These are phyloP conservation scores for Acipenser transmontanus DNA, from an alignment of 2,797 vertebrate genomes.

Conservation along the genomic window DNA sequence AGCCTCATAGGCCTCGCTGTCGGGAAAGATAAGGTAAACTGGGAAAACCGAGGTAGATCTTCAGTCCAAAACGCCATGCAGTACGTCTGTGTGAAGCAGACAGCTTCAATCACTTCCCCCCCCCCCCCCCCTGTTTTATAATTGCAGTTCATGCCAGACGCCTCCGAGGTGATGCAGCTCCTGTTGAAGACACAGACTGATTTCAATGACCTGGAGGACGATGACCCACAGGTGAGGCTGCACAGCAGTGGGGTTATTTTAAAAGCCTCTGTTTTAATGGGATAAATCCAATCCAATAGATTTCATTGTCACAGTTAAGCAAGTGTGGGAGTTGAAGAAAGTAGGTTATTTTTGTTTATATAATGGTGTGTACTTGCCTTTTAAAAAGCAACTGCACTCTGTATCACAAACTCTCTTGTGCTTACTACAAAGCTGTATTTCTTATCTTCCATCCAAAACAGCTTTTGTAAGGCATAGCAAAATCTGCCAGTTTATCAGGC, in stretches of 20 bases:
- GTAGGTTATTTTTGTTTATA: too few relatives aligned
- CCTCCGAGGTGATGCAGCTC: constrained; percentile 95
- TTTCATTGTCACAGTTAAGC: neutral
- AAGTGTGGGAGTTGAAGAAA: too few relatives aligned
- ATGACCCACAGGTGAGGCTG: constrained; percentile 82
- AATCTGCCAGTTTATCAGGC: too few relatives aligned
- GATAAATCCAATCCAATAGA: neutral
- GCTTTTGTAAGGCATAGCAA: too few relatives aligned
- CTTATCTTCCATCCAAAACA: too few relatives aligned
- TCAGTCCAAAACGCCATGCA: neutral
- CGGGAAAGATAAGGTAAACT: constrained; percentile 86
- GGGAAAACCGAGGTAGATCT: neutral
- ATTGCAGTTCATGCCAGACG: constrained; percentile 95
- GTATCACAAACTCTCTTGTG: too few relatives aligned
- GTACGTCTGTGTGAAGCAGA: constrained; percentile 8
- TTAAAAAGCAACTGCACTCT: too few relatives aligned
- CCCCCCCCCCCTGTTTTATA: neutral
- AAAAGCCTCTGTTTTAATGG: too few relatives aligned
- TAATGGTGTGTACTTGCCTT: too few relatives aligned
- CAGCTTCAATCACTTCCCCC: constrained; percentile 1
- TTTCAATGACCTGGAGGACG: constrained; percentile 92
- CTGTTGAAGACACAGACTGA: constrained; percentile 94
- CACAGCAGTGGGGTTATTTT: neutral
- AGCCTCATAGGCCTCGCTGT: constrained; percentile 96
- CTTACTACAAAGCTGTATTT: too few relatives aligned